Percentiles rank a stretch among this genome's conserved stretches.
phyloP scores from a whole-genome alignment of 2,888 invertebrate genomes.

The Aleiodes testaceus region DNA sequence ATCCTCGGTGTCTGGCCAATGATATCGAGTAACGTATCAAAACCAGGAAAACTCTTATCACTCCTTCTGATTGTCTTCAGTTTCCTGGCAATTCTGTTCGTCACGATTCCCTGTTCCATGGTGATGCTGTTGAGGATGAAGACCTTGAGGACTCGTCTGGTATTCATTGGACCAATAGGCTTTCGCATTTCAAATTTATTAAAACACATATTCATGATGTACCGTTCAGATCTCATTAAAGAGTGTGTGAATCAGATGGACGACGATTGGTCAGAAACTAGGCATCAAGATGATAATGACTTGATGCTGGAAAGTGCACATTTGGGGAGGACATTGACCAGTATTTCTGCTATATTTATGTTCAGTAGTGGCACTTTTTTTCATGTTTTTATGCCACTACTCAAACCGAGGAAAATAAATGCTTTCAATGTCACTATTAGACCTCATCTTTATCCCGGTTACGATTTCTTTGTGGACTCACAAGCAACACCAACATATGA shows the following conservation, averaged over 20 bases:
- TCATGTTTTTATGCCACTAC: constrained; percentile 53
- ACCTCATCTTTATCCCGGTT: constrained; percentile 48
- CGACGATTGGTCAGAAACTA: constrained; percentile 51
- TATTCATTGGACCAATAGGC: constrained; percentile 57
- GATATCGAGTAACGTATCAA: constrained; percentile 29
- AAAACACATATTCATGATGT: constrained; percentile 45
- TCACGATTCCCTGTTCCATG: constrained; percentile 39
- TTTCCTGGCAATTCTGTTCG: constrained; percentile 37
- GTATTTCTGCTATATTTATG: constrained; percentile 55
- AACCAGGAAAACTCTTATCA: constrained; percentile 26
- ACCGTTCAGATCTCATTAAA: constrained; percentile 43
- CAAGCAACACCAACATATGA: constrained; percentile 55
- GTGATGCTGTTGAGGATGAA: constrained; percentile 43
- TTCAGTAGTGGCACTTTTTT: constrained; percentile 56
- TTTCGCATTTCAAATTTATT: constrained; percentile 46
- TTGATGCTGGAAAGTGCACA: constrained; percentile 48
- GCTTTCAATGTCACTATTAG: constrained; percentile 45
- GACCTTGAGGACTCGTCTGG: constrained; percentile 46
- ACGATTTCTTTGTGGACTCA: constrained; percentile 48
- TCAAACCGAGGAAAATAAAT: constrained; percentile 37
- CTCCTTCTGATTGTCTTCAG: constrained; percentile 36
- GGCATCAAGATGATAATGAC: constrained; percentile 42
- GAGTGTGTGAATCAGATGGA: constrained; percentile 50
- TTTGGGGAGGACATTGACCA: constrained; percentile 49
- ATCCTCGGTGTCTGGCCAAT: constrained; percentile 50